These are phyloP conservation scores for Lerema accius DNA, from an alignment of 1,140 invertebrate species.

Conservation along the genomic window DNA sequence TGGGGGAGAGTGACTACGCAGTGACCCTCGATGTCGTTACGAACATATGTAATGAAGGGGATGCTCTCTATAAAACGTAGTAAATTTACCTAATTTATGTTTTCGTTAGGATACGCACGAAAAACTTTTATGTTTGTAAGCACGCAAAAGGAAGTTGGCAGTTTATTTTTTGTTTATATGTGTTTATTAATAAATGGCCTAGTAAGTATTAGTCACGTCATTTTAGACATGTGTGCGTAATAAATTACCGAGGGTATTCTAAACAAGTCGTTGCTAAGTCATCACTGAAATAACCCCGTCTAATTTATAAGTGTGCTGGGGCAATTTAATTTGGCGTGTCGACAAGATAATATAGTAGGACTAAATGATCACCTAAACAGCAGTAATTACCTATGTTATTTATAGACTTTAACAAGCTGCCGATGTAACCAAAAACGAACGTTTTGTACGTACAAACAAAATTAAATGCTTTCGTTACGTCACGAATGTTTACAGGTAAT, in stretches of 20 bases:
- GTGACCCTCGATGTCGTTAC: constrained; percentile 73
- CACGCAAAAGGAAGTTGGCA: constrained; percentile 78
- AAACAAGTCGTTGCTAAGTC: constrained; percentile 62
- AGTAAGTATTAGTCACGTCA: constrained; percentile 65
- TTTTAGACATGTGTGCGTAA: constrained; percentile 48
- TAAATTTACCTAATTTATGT: constrained; percentile 82
- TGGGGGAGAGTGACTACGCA: constrained; percentile 67
- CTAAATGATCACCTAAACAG: constrained; percentile 21
- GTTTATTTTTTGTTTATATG: constrained; percentile 69
- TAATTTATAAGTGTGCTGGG: constrained; percentile 46
- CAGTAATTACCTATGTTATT: constrained; percentile 20
- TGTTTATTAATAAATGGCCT: constrained; percentile 70
- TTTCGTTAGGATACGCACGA: constrained; percentile 77
- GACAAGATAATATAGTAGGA: constrained; percentile 39
- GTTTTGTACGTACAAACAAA: no score
- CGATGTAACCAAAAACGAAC: constrained; percentile 3
- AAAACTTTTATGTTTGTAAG: constrained; percentile 76
- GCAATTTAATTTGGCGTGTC: constrained; percentile 33
- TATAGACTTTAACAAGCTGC: constrained; percentile 14
- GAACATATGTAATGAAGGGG: constrained; percentile 79
- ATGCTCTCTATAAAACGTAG: constrained; percentile 74
- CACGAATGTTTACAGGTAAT: no score
- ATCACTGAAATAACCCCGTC: constrained; percentile 45
- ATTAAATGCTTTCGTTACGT: no score
- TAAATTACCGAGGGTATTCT: constrained; percentile 67